These are phyloP conservation scores for Gastracanthus pulcherrimus DNA, from an alignment of 2,888 invertebrate genomes.

Conservation along the genomic window DNA sequence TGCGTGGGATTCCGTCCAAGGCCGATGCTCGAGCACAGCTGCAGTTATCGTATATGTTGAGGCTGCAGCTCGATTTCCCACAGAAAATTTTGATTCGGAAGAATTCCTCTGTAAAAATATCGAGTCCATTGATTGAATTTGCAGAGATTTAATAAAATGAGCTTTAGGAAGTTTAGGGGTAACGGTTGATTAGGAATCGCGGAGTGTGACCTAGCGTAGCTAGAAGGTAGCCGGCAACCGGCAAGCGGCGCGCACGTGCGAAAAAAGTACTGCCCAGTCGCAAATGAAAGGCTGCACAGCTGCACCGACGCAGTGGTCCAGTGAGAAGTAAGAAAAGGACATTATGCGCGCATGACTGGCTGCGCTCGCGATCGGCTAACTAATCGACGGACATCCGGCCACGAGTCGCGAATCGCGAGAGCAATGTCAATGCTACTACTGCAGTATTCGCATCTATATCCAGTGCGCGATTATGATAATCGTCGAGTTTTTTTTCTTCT, in stretches of 20 bases:
- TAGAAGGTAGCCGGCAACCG: too few relatives aligned
- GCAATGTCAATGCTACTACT: conserved; percentile 13
- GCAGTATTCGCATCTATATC: neutral
- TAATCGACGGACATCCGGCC: conserved; percentile 8
- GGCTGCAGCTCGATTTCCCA: too few relatives aligned
- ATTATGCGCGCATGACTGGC: conserved; percentile 12
- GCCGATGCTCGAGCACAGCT: conserved; percentile 42
- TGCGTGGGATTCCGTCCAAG: conserved; percentile 72
- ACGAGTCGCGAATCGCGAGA: neutral
- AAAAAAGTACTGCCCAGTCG: too few relatives aligned
- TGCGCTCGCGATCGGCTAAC: too few relatives aligned
- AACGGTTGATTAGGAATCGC: neutral
- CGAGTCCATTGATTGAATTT: too few relatives aligned
- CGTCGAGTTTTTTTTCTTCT: too few relatives aligned
- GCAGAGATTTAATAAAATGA: too few relatives aligned
- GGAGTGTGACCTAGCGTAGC: neutral
- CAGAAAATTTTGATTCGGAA: too few relatives aligned
- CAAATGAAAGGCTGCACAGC: conserved; percentile 4
- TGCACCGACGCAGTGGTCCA: neutral
- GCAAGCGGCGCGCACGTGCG: conserved; percentile 12
- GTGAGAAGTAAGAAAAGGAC: neutral
- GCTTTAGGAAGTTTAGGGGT: neutral
- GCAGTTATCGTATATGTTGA: too few relatives aligned
- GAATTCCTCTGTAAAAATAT: too few relatives aligned
- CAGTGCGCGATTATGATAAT: too few relatives aligned